phyloP scores from a whole-genome alignment of 2,888 invertebrate species.

The Cistogaster globosa region DNA sequence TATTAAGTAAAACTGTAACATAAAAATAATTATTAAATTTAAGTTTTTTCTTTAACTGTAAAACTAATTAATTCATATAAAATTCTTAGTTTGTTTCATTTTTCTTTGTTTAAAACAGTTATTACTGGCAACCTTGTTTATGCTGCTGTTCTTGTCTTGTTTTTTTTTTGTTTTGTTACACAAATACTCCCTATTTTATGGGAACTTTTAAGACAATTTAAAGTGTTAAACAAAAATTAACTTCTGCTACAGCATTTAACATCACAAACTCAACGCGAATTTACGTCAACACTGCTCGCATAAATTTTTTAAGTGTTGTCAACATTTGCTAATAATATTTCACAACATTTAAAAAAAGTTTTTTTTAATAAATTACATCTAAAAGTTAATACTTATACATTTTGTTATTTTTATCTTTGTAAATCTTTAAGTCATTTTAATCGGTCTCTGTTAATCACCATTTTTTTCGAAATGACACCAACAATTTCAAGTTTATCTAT shows the following conservation, averaged over 20 bases:
- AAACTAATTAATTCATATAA: background rate
- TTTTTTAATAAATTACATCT: too few species aligned
- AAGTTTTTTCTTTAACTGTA: conserved; percentile 35
- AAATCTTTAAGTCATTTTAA: too few species aligned
- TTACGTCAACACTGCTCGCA: conserved; percentile 72
- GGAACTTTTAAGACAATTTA: conserved; percentile 62
- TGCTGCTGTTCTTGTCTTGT: conserved; percentile 2
- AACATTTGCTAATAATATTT: background rate
- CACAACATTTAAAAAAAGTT: too few species aligned
- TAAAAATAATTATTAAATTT: background rate
- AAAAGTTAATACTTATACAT: too few species aligned
- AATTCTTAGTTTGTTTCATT: conserved; percentile 25
- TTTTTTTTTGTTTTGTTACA: conserved; percentile 18
- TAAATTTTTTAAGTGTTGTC: conserved; percentile 17
- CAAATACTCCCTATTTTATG: conserved; percentile 53
- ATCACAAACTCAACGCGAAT: conserved; percentile 66
- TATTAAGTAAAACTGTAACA: too few species aligned
- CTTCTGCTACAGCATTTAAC: conserved; percentile 53
- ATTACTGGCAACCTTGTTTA: conserved; percentile 60
- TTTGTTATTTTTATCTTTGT: too few species aligned
- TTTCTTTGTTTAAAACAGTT: conserved; percentile 5
- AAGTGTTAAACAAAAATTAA: conserved; percentile 60
- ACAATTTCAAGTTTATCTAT: too few species aligned
- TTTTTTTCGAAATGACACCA: too few species aligned
- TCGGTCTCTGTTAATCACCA: too few species aligned